Percentiles rank a stretch among this genome's conserved stretches.
phyloP scores from a whole-genome alignment of 2,113 vertebrate genomes.

The Ammospiza caudacuta region DNA sequence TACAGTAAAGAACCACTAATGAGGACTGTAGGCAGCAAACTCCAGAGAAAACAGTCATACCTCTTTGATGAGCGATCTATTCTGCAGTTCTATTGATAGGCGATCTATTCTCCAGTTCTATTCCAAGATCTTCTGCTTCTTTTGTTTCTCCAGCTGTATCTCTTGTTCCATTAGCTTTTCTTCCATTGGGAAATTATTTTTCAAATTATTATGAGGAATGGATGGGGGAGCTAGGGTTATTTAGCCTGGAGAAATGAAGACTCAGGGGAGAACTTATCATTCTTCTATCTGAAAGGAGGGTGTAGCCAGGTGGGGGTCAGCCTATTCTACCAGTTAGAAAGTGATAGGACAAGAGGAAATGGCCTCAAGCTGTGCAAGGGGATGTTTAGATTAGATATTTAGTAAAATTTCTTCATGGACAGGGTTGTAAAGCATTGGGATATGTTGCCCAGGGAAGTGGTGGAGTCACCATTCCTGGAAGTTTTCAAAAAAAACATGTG shows the following conservation, averaged over 20 bases:
- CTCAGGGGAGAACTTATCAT: neutral
- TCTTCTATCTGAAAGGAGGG: neutral
- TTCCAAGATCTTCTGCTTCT: conserved; percentile 84
- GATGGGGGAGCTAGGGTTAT: neutral
- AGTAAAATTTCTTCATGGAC: too few relatives aligned
- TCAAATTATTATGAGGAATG: neutral
- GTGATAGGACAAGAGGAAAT: neutral
- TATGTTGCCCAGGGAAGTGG: neutral
- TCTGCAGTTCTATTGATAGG: conserved; percentile 81
- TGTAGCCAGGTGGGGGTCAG: neutral
- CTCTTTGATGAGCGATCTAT: conserved; percentile 84
- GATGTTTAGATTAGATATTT: neutral
- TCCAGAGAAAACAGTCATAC: conserved; percentile 80
- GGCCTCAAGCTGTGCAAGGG: too few relatives aligned
- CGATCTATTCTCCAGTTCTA: conserved; percentile 84
- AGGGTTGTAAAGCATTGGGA: neutral
- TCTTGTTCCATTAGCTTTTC: neutral
- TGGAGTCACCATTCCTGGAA: neutral
- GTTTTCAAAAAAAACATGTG: fast-evolving
- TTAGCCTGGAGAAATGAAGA: neutral
- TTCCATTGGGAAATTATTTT: neutral
- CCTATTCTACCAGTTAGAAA: neutral
- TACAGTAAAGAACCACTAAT: conserved; percentile 87
- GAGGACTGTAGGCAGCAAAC: conserved; percentile 86
- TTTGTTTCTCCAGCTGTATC: neutral